Base-by-base conservation (phyloP, 2,113 vertebrate genomes). In the Semnornis frantzii region DNA sequence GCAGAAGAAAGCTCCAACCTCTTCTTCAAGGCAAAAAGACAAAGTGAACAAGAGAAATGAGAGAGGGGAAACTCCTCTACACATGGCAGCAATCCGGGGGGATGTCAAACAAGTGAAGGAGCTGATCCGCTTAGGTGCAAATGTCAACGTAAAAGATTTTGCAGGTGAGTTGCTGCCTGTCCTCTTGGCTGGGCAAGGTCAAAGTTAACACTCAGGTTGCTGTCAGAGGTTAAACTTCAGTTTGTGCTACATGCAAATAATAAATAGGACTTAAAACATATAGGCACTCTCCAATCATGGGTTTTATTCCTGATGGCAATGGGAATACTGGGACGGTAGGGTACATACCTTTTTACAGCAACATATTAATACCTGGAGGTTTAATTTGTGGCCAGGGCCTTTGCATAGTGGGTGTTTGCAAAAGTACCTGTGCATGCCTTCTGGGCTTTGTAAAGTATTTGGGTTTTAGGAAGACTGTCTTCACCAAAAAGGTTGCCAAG, bases 1-100 rank as follows among this genome's bases (percentile, higher is more conserved):
- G 70, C 99, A 99, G 92, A 99, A 99, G 98, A 99, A 99, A 98
- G 98, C 98, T 63, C 95, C 99, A 44, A 99, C 96, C 94, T 98
- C 99, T 58, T 98, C 99, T 64, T 99, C 99, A 81, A 98, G 99
- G 76, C 99, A 99, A 93, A 99, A 99, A 96, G 99, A 99, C 97
- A 99, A 99, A 97, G 99, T 99, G 93, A 99, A 99, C 97, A 99
- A 99, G 97, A 98, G 99, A 96, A 99, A 99, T 30, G 99, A 99
- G 92, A 98, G 99, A 75, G 99, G 99, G 59, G 99, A 99, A 97
- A 99, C 99, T 34, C 98, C 99, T 59, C 98, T 99, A 83, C 99
- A 99, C 94, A 99, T 99, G 98, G 99, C 99, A 37, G 99, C 99
- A 92, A 99, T 99, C 97, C 98, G 99, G 72, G 99, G 99, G 27